Conservation (phyloP, 2,113 vertebrate species). For the Todiramphus chloris region DNA sequence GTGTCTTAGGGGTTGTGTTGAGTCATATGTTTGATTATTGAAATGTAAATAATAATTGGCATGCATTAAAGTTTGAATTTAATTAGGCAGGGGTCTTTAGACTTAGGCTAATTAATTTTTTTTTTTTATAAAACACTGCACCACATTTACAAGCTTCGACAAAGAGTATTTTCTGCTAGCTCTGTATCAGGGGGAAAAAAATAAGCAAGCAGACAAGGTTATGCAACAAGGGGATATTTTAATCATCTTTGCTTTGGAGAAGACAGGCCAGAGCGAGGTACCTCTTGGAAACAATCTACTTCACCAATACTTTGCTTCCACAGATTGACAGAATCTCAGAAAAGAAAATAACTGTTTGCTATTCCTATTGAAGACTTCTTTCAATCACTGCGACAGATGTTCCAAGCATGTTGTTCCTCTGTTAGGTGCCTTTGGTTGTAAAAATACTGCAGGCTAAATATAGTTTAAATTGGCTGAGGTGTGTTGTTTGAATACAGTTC, state of each 20-base stretch:
- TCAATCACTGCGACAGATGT: slow-evolving; percentile 52
- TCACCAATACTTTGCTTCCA: background rate
- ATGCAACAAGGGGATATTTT: background rate
- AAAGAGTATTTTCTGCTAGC: no score
- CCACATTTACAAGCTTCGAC: no score
- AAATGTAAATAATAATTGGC: slow-evolving; percentile 17
- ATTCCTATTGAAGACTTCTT: slow-evolving; percentile 44
- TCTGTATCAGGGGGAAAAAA: background rate
- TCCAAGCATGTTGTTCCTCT: slow-evolving; percentile 36
- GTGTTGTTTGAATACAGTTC: background rate
- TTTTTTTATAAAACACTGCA: no score
- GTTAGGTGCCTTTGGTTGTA: background rate
- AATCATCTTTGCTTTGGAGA: background rate
- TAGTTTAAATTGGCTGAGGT: slow-evolving; percentile 20
- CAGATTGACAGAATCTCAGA: slow-evolving; percentile 21
- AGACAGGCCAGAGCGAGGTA: background rate
- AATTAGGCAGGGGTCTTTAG: background rate
- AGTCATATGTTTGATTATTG: background rate
- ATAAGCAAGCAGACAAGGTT: slow-evolving; percentile 3
- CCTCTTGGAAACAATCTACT: background rate
- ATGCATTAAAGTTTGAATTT: background rate
- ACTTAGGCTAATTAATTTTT: background rate
- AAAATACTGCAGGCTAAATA: background rate
- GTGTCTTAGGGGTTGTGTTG: background rate
- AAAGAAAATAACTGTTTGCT: slow-evolving; percentile 62